Percentiles rank a stretch among this genome's conserved stretches.
Evolutionary conservation across 2,797 vertebrate species (phyloP).

Genomic region (Aeoliscus strigatus): DNA sequence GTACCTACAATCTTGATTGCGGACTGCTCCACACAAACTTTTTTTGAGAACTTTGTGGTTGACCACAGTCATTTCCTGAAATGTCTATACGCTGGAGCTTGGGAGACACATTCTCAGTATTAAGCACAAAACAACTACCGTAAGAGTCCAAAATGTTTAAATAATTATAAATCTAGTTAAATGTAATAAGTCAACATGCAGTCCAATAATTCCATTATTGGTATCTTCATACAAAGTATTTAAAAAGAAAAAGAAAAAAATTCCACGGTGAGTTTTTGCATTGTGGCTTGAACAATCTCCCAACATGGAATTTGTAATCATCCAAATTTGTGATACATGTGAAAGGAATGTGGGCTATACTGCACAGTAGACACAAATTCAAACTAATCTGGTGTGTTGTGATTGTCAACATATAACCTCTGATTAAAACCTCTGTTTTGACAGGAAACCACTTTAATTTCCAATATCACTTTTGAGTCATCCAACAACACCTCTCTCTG

Average conservation of each 20-base stretch:
- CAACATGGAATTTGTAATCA: too few relatives aligned
- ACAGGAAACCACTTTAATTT: slow-evolving; percentile 27
- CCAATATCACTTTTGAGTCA: slow-evolving; percentile 21
- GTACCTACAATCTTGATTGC: slow-evolving; percentile 51
- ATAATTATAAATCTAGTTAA: slow-evolving; percentile 27
- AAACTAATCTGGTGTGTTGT: slow-evolving; percentile 22
- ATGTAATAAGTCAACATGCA: slow-evolving; percentile 11
- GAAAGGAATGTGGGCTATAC: background rate
- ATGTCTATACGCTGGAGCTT: slow-evolving; percentile 36
- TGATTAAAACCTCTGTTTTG: slow-evolving; percentile 37
- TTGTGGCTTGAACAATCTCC: too few relatives aligned
- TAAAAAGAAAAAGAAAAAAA: background rate
- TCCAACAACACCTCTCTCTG: slow-evolving; percentile 42
- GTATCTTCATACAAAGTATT: too few relatives aligned
- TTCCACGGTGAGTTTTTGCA: too few relatives aligned
- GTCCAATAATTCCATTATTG: too few relatives aligned
- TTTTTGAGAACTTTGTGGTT: slow-evolving; percentile 58
- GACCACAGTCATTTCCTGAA: slow-evolving; percentile 72
- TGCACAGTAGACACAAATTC: too few relatives aligned
- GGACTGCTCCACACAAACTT: slow-evolving; percentile 33
- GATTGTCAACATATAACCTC: slow-evolving; percentile 27
- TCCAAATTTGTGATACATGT: background rate
- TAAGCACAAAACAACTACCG: slow-evolving; percentile 36
- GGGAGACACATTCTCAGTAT: slow-evolving; percentile 41
- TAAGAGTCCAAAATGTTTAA: slow-evolving; percentile 27